Evolutionary conservation across 1,140 invertebrate genomes (phyloP).

Genomic region (Hyles euphorbiae): DNA sequence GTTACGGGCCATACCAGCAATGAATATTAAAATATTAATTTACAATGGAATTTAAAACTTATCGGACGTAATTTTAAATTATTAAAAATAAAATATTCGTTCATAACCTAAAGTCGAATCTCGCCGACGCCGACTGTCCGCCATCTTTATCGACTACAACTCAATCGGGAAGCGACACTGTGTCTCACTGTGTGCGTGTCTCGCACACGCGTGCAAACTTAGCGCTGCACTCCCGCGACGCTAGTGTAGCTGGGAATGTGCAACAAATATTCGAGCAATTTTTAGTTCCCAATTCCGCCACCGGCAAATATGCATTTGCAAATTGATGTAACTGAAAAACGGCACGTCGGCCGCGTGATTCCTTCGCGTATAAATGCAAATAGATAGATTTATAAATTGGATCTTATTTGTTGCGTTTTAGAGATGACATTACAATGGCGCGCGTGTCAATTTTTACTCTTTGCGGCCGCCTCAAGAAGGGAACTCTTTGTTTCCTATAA

Average conservation of each 20-base stretch:
- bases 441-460: background rate
- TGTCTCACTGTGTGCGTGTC: background rate
- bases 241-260: background rate
- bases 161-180: conserved; percentile 6
- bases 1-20: too few species aligned
- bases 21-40: too few species aligned
- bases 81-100: conserved; percentile 2
- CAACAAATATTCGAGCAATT: background rate
- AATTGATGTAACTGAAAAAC: conserved; percentile 6
- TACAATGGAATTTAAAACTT: too few species aligned
- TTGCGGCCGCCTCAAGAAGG: conserved; percentile 3
- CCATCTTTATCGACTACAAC: conserved; percentile 2
- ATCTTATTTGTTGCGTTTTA: conserved; percentile 1
- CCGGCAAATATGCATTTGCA: conserved; percentile 1
- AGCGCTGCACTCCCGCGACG: background rate
- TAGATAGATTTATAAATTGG: background rate
- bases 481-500: conserved; percentile 9
- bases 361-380: conserved; percentile 5
- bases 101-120: conserved; percentile 7
- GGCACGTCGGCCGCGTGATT: conserved; percentile 6
- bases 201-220: background rate
- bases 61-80: too few species aligned
- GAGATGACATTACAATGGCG: conserved; percentile 1
- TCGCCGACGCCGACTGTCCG: conserved; percentile 1
- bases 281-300: conserved; percentile 5